A percentile compares a stretch with the other conserved stretches of the same genome.
Evolutionary conservation across 35 echinoderm and acorn worm genomes (phyloP).

Genomic region (Lytechinus pictus): DNA sequence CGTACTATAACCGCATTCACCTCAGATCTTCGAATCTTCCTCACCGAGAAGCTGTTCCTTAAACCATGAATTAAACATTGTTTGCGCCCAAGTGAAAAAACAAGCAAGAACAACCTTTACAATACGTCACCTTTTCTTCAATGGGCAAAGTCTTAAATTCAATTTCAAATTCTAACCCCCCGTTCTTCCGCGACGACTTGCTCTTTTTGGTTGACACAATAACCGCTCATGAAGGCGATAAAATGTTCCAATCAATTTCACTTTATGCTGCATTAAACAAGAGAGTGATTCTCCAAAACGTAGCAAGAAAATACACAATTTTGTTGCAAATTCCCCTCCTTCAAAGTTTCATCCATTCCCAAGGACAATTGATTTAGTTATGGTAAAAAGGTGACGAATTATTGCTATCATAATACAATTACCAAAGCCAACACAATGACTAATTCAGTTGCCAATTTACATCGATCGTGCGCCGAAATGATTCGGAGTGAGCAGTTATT

Average conservation of each 20-base stretch:
- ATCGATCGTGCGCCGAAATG: not conserved
- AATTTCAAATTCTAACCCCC: not conserved
- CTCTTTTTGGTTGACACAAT: not conserved
- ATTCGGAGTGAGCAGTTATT: not conserved
- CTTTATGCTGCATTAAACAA: not conserved
- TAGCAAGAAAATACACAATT: not conserved
- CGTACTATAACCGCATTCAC: not conserved
- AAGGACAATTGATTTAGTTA: constrained; percentile 20
- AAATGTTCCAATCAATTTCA: constrained; percentile 4
- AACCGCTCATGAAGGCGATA: not conserved
- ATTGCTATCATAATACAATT: constrained; percentile 20
- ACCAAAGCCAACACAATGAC: not conserved
- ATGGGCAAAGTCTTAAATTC: not conserved
- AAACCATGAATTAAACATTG: not conserved
- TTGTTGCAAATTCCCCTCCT: not conserved
- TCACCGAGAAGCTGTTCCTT: not conserved
- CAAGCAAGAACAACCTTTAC: not conserved
- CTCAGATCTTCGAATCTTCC: not conserved
- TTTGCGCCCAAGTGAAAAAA: not conserved
- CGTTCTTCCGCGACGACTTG: not conserved
- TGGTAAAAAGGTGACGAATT: constrained; percentile 2
- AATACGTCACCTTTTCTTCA: not conserved
- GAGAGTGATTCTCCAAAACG: not conserved
- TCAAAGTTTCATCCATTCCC: not conserved
- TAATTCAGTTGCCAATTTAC: not conserved